phyloP scores from a whole-genome alignment of 2,113 vertebrate genomes.

The Lanius collurio region DNA sequence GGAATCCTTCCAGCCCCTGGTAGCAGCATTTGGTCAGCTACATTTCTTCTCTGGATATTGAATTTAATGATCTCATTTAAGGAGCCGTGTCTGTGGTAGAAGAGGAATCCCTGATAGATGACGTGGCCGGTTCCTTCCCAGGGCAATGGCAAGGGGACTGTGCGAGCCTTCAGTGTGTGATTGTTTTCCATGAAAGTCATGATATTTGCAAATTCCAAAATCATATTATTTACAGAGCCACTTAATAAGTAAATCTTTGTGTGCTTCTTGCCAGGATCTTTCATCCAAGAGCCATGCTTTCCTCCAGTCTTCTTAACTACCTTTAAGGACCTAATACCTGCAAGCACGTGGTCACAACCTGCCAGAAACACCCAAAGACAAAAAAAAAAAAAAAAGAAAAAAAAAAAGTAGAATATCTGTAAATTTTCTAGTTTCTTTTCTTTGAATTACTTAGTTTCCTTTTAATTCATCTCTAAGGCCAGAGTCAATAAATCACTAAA shows the following conservation, averaged over 20 bases:
- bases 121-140: slow-evolving; percentile 92
- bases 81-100: slow-evolving; percentile 86
- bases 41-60: slow-evolving; percentile 76
- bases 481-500: neutral
- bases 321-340: slow-evolving; percentile 88
- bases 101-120: slow-evolving; percentile 84
- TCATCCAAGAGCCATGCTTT: slow-evolving; percentile 86
- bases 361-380: slow-evolving; percentile 17
- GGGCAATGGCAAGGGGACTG: slow-evolving; percentile 74
- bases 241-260: slow-evolving; percentile 87
- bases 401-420: neutral
- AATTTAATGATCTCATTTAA: slow-evolving; percentile 89
- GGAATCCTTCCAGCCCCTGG: slow-evolving; percentile 82
- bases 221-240: slow-evolving; percentile 77
- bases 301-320: slow-evolving; percentile 85
- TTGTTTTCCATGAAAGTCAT: slow-evolving; percentile 78
- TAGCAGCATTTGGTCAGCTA: slow-evolving; percentile 80
- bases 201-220: slow-evolving; percentile 83
- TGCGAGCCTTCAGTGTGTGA: slow-evolving; percentile 55
- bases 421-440: neutral
- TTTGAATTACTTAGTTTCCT: neutral
- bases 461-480: neutral
- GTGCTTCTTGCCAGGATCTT: slow-evolving; percentile 81
- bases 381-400: neutral
- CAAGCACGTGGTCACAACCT: slow-evolving; percentile 84